These are phyloP conservation scores for Mugil cephalus DNA, from an alignment of 2,113 vertebrate genomes.

Conservation along the genomic window DNA sequence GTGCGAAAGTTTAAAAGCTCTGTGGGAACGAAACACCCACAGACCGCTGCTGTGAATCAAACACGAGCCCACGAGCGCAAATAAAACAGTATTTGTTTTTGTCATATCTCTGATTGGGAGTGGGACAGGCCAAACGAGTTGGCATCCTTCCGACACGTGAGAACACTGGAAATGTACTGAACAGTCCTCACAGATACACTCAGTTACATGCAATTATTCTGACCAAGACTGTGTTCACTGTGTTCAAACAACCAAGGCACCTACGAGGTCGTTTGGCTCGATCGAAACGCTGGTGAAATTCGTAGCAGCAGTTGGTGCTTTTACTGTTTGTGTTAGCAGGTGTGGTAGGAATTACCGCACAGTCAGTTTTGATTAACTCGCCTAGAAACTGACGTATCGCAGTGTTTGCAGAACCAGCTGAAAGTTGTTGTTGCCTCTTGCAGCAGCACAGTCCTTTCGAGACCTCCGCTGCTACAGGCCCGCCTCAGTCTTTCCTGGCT, in stretches of 20 bases:
- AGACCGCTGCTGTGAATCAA: neutral
- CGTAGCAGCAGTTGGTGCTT: neutral
- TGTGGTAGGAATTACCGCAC: neutral
- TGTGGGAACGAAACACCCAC: neutral
- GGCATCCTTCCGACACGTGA: too few relatives aligned
- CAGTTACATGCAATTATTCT: too few relatives aligned
- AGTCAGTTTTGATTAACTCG: neutral
- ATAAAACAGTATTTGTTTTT: neutral
- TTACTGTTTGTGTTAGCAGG: neutral
- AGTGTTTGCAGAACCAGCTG: conserved; percentile 2
- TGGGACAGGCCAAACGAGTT: too few relatives aligned
- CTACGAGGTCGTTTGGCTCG: neutral
- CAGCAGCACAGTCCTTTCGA: conserved; percentile 79
- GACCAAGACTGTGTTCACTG: too few relatives aligned
- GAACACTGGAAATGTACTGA: too few relatives aligned
- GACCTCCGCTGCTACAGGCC: conserved; percentile 51
- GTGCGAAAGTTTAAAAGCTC: neutral
- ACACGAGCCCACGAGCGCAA: neutral
- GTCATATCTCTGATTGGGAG: neutral
- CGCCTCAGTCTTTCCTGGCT: conserved; percentile 88
- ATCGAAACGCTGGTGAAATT: neutral
- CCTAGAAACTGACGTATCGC: neutral
- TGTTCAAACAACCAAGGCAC: too few relatives aligned
- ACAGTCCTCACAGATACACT: too few relatives aligned
- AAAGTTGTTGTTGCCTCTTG: conserved; percentile 13